Evolutionary conservation across 2,113 vertebrate genomes (phyloP).

Genomic region (Oostethus manadensis): DNA sequence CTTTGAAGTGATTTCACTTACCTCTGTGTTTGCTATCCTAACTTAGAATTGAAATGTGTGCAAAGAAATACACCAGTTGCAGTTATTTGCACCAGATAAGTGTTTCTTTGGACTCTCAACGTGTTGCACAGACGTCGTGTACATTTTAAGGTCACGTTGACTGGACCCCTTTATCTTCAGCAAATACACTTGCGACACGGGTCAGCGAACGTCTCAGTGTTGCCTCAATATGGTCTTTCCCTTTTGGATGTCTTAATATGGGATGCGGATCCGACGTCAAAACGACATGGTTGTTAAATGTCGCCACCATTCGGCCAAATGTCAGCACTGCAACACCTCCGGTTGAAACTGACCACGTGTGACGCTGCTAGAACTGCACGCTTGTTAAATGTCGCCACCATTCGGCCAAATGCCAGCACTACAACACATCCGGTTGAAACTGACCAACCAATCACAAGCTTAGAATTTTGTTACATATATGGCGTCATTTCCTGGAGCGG

Average conservation of each 20-base stretch:
- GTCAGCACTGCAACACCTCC: fast-evolving
- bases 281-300: neutral
- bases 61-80: too few relatives aligned
- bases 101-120: too few relatives aligned
- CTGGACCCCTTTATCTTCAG: slow-evolving; percentile 60
- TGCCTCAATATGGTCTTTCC: slow-evolving; percentile 77
- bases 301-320: slow-evolving; percentile 12
- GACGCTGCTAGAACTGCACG: neutral
- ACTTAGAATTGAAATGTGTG: too few relatives aligned
- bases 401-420: neutral
- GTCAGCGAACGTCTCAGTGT: slow-evolving; percentile 59
- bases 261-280: slow-evolving; percentile 42
- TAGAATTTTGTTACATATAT: slow-evolving; percentile 34
- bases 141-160: slow-evolving; percentile 34
- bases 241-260: slow-evolving; percentile 73
- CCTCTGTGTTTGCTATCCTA: too few relatives aligned
- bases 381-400: slow-evolving; percentile 1
- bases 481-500: fast-evolving
- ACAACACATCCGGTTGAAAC: neutral
- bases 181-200: slow-evolving; percentile 65
- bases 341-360: neutral
- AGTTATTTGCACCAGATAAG: too few relatives aligned
- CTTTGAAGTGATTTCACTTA: slow-evolving; percentile 13
- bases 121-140: slow-evolving; percentile 22
- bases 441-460: slow-evolving; percentile 49